phyloP scores from a whole-genome alignment of 1,140 invertebrate species.

The Cotesia typhae region DNA sequence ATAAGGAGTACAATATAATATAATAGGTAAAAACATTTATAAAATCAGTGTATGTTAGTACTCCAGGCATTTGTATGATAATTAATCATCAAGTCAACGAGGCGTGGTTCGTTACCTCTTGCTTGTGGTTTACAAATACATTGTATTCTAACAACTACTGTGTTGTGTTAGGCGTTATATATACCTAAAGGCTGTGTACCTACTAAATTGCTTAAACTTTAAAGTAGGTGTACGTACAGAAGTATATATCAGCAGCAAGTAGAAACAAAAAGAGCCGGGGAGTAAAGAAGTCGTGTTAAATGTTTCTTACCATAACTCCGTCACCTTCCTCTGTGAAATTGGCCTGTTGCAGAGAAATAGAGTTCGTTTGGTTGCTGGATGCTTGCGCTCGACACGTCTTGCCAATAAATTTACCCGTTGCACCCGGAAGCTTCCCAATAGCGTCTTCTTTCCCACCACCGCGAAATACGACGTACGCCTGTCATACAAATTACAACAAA shows the following conservation, averaged over 20 bases:
- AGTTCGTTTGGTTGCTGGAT: constrained; percentile 60
- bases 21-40: neutral
- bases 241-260: neutral
- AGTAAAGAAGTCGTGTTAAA: neutral
- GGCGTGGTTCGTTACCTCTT: constrained; percentile 10
- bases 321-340: constrained; percentile 75
- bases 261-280: neutral
- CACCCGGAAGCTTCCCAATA: constrained; percentile 68
- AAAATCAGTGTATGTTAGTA: constrained; percentile 1
- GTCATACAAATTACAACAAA: constrained; percentile 36
- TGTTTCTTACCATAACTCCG: constrained; percentile 58
- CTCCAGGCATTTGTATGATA: neutral
- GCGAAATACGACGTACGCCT: constrained; percentile 79
- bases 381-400: constrained; percentile 65
- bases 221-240: neutral
- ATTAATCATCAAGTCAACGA: constrained; percentile 23
- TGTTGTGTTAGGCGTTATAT: no score
- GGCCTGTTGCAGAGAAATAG: constrained; percentile 70
- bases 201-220: neutral
- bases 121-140: constrained; percentile 15
- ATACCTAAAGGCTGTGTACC: no score
- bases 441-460: constrained; percentile 74
- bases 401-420: constrained; percentile 74
- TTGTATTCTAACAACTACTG: neutral
- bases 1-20: neutral